Conservation (phyloP, 2,113 vertebrate species). For the Oryzias celebensis region DNA sequence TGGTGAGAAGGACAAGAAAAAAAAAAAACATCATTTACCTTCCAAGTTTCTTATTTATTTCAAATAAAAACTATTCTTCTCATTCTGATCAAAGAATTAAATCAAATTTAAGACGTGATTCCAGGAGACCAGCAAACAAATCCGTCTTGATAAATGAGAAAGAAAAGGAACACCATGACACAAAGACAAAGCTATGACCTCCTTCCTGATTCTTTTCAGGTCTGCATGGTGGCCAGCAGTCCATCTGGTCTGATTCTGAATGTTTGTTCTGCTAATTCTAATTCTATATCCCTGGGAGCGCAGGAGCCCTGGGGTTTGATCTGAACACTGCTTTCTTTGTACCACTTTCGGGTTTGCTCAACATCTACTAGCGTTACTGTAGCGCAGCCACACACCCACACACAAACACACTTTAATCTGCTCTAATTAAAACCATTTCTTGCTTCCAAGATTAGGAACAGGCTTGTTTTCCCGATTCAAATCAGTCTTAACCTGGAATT, state of each 20-base stretch:
- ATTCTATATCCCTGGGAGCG: slow-evolving; percentile 79
- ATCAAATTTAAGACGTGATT: slow-evolving; percentile 6
- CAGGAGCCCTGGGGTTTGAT: slow-evolving; percentile 65
- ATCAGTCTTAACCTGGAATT: slow-evolving; percentile 34
- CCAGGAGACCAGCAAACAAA: slow-evolving; percentile 6
- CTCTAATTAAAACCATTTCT: slow-evolving; percentile 57
- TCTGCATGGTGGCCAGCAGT: slow-evolving; percentile 31
- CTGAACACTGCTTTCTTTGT: slow-evolving; percentile 73
- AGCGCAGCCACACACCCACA: slow-evolving; percentile 35
- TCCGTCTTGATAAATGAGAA: slow-evolving; percentile 13
- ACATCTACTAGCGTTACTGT: slow-evolving; percentile 56
- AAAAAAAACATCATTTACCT: background rate
- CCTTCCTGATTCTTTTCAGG: slow-evolving; percentile 33
- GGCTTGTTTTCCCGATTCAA: slow-evolving; percentile 46
- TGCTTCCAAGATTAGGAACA: slow-evolving; percentile 40
- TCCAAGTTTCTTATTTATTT: no score
- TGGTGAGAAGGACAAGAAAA: slow-evolving; percentile 59
- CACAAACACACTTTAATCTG: slow-evolving; percentile 48
- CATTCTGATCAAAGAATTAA: background rate
- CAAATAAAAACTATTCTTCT: no score
- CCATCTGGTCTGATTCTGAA: slow-evolving; percentile 45
- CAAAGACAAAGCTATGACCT: slow-evolving; percentile 36
- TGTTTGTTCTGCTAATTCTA: slow-evolving; percentile 70
- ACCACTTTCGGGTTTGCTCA: slow-evolving; percentile 49
- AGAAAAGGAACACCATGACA: slow-evolving; percentile 35